phyloP scores from a whole-genome alignment of 2,888 invertebrate species.

The Folsomia candida region DNA sequence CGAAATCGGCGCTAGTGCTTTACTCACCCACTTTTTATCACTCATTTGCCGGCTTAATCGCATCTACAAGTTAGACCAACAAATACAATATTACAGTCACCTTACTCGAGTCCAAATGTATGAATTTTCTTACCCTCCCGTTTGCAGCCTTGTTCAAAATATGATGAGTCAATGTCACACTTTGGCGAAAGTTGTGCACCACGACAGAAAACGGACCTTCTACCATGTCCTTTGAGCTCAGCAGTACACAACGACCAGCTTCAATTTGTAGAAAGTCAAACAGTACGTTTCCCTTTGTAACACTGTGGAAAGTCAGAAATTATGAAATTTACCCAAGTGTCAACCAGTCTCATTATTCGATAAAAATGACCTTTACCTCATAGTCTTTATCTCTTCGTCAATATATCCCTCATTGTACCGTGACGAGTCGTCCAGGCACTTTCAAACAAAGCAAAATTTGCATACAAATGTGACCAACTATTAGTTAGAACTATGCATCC shows the following conservation, averaged over 20 bases:
- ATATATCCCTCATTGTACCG: not conserved
- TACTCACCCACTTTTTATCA: constrained; percentile 48
- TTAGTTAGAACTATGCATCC: not conserved
- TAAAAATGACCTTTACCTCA: constrained; percentile 9
- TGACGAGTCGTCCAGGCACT: constrained; percentile 16
- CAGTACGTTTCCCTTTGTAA: constrained; percentile 43
- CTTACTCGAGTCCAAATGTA: not conserved
- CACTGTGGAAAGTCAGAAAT: constrained; percentile 24
- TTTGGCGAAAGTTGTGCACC: constrained; percentile 43
- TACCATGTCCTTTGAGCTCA: constrained; percentile 28
- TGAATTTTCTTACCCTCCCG: constrained; percentile 33
- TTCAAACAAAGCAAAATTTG: not conserved
- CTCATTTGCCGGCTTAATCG: constrained; percentile 37
- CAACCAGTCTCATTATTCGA: not conserved
- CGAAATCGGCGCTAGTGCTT: constrained; percentile 43
- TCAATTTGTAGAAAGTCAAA: constrained; percentile 49
- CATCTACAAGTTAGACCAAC: constrained; percentile 23
- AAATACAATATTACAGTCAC: not conserved
- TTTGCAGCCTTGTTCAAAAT: constrained; percentile 47
- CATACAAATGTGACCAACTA: not conserved
- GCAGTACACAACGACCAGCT: constrained; percentile 43
- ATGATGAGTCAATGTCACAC: constrained; percentile 38
- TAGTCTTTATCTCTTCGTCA: constrained; percentile 18
- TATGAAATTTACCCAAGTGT: not conserved
- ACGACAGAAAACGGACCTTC: constrained; percentile 35